A percentile compares a stretch with the other conserved stretches of the same genome.
These are phyloP conservation scores for Gandaritis pyraliata DNA, from an alignment of 2,888 invertebrate species.

Conservation along the genomic window DNA sequence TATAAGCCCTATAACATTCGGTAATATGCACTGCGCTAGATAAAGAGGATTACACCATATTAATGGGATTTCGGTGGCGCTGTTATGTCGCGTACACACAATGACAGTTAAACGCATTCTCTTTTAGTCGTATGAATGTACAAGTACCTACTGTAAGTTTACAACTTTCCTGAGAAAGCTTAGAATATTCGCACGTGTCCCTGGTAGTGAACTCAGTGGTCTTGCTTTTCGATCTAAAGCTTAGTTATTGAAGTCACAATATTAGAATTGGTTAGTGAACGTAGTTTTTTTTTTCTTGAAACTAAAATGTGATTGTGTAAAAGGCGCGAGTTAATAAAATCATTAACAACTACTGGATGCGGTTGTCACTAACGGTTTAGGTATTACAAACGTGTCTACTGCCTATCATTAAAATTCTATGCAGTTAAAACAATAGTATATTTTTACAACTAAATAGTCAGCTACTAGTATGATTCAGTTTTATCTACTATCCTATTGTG, in stretches of 20 bases:
- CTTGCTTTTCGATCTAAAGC: neutral
- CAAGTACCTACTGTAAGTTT: neutral
- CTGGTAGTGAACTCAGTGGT: too few species aligned
- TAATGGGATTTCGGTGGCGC: constrained; percentile 60
- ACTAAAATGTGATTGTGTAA: neutral
- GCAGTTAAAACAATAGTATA: too few species aligned
- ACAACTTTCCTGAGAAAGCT: neutral
- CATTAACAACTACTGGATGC: too few species aligned
- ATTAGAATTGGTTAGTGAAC: too few species aligned
- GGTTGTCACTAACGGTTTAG: too few species aligned
- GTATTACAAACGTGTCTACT: too few species aligned
- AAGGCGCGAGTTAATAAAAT: too few species aligned
- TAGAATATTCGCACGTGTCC: too few species aligned
- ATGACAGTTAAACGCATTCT: constrained; percentile 19
- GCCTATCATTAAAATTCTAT: too few species aligned
- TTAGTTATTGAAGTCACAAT: neutral
- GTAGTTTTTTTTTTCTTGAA: too few species aligned
- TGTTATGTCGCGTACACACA: constrained; percentile 24
- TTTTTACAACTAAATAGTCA: constrained; percentile 1
- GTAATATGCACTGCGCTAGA: constrained; percentile 47
- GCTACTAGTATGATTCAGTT: constrained; percentile 15
- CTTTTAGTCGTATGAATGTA: neutral
- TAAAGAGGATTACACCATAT: constrained; percentile 71
- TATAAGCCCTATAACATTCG: constrained; percentile 36
- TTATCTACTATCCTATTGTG: constrained; percentile 20